Percentiles rank a stretch among this genome's conserved stretches.
Evolutionary conservation across 23 tunicate species (phyloP).

Genomic region (Halocynthia aurantium): DNA sequence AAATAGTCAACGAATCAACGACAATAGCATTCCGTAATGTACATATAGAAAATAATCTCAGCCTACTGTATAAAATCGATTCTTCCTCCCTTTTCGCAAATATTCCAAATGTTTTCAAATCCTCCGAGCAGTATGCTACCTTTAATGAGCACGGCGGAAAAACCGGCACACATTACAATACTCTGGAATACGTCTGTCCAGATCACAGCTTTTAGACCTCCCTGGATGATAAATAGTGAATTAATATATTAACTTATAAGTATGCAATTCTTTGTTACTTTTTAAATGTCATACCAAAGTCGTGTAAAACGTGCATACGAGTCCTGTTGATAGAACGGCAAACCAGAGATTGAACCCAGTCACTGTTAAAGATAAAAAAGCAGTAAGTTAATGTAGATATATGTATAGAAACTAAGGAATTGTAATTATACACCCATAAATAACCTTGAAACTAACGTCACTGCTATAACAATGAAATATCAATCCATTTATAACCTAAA

Average conservation of each 20-base stretch:
- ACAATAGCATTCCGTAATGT: neutral
- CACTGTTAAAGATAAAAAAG: slow-evolving; percentile 21
- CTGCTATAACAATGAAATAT: too few relatives aligned
- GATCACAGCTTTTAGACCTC: slow-evolving; percentile 52
- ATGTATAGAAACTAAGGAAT: too few relatives aligned
- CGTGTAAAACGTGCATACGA: slow-evolving; percentile 67
- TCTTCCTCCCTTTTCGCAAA: slow-evolving; percentile 23
- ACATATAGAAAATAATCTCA: neutral
- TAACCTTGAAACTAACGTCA: too few relatives aligned
- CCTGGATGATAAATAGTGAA: slow-evolving; percentile 4
- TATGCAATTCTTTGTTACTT: neutral
- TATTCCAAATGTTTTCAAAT: slow-evolving; percentile 33
- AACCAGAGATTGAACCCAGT: slow-evolving; percentile 55
- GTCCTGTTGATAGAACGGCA: slow-evolving; percentile 54
- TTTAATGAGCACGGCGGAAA: slow-evolving; percentile 25
- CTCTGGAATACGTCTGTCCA: slow-evolving; percentile 58
- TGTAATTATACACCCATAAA: too few relatives aligned
- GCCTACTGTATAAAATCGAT: slow-evolving; percentile 21
- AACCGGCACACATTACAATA: slow-evolving; percentile 33
- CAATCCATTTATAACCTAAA: too few relatives aligned
- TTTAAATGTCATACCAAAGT: slow-evolving; percentile 28
- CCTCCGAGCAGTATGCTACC: slow-evolving; percentile 28
- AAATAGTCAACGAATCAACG: neutral
- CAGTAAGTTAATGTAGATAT: too few relatives aligned
- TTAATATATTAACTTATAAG: neutral